A percentile compares a stretch with the other conserved stretches of the same genome.
Evolutionary conservation across 2,113 vertebrate species (phyloP).

Genomic region (Leuciscus idus): DNA sequence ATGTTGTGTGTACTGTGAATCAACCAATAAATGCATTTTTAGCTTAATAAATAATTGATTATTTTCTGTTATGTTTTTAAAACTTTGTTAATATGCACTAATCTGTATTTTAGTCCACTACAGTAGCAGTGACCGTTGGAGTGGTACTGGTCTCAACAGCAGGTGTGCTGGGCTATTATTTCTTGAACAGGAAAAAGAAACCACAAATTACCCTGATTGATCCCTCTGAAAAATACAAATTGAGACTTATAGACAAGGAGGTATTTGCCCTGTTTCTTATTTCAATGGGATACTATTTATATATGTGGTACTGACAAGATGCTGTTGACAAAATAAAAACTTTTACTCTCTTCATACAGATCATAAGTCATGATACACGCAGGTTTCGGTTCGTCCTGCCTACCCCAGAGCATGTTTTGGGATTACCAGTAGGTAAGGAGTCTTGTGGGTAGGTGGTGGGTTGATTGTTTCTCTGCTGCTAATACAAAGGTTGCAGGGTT

Average conservation of each 20-base stretch:
- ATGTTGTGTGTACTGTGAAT: neutral
- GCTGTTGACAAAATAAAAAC: neutral
- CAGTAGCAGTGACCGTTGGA: slow-evolving; percentile 69
- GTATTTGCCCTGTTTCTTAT: slow-evolving; percentile 52
- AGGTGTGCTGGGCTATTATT: slow-evolving; percentile 67
- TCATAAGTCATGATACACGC: slow-evolving; percentile 75
- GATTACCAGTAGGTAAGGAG: slow-evolving; percentile 75
- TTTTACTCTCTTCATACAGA: slow-evolving; percentile 54
- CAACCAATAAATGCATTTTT: neutral
- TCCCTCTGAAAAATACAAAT: slow-evolving; percentile 73
- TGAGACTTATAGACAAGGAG: slow-evolving; percentile 75
- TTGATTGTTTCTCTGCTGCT: neutral
- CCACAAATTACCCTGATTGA: slow-evolving; percentile 67
- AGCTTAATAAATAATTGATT: neutral
- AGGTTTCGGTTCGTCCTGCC: slow-evolving; percentile 78
- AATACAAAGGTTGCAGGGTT: neutral
- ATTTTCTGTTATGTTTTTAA: neutral
- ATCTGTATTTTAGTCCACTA: slow-evolving; percentile 51
- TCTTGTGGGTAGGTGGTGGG: neutral
- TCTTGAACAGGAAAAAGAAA: slow-evolving; percentile 68
- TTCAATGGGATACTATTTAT: too few relatives aligned
- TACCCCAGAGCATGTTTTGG: slow-evolving; percentile 70
- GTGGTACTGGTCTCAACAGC: slow-evolving; percentile 70
- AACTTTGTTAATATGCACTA: neutral
- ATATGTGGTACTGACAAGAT: neutral